Evolutionary conservation across 1,140 invertebrate species (phyloP).

Genomic region (Drosophila serrata): DNA sequence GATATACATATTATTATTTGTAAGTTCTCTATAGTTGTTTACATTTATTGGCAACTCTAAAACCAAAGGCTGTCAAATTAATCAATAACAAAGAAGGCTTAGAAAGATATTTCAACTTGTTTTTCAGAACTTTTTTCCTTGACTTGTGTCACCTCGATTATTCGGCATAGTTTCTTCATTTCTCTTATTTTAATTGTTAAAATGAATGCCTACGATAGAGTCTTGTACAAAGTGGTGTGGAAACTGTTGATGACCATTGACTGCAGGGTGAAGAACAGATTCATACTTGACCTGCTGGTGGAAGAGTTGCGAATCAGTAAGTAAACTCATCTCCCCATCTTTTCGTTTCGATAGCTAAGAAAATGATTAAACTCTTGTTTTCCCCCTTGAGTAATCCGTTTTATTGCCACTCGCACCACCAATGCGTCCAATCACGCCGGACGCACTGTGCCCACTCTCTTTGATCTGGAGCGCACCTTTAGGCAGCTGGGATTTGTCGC

Average conservation of each 20-base stretch:
- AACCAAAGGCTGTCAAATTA: too few relatives aligned
- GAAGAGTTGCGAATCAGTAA: constrained; percentile 36
- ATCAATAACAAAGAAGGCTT: neutral
- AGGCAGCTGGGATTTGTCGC: constrained; percentile 11
- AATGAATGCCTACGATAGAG: constrained; percentile 43
- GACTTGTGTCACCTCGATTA: neutral
- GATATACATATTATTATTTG: too few relatives aligned
- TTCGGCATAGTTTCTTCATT: neutral
- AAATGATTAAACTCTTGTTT: neutral
- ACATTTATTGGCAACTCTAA: neutral
- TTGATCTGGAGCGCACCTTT: constrained; percentile 58
- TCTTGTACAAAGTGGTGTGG: constrained; percentile 21
- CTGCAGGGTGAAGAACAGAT: neutral
- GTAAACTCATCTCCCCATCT: neutral
- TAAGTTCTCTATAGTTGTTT: too few relatives aligned
- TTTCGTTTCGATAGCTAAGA: too few relatives aligned
- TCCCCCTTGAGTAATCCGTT: constrained; percentile 23
- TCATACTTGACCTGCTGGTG: constrained; percentile 14
- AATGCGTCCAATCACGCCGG: constrained; percentile 37
- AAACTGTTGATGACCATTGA: constrained; percentile 20
- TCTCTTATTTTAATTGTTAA: neutral
- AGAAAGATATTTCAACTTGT: too few relatives aligned
- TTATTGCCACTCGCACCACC: constrained; percentile 17
- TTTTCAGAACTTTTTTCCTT: neutral
- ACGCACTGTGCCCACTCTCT: constrained; percentile 36